phyloP scores from a whole-genome alignment of 2,888 invertebrate genomes.

The Coenonympha arcania region DNA sequence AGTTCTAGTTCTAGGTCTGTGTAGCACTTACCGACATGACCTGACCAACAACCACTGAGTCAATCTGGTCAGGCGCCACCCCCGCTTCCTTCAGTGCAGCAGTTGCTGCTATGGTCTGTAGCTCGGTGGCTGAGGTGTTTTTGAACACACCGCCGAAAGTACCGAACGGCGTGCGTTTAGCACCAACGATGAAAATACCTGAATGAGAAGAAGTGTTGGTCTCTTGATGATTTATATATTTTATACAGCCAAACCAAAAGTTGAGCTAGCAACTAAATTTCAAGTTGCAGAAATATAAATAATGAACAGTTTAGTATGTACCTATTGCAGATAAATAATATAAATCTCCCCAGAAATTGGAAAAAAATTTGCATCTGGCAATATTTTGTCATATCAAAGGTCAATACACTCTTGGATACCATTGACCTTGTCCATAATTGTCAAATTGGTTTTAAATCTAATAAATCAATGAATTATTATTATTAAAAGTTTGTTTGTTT shows the following conservation, averaged over 20 bases:
- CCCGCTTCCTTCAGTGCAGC: conserved; percentile 86
- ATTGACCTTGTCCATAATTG: neutral
- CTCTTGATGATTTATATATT: neutral
- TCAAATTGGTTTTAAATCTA: too few relatives aligned
- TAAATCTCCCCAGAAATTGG: neutral
- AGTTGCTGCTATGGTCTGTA: conserved; percentile 86
- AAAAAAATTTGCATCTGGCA: neutral
- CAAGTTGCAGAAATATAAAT: too few relatives aligned
- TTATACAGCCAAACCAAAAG: neutral
- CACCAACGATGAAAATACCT: conserved; percentile 94
- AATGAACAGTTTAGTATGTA: too few relatives aligned
- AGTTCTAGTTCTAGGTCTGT: too few relatives aligned
- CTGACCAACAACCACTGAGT: conserved; percentile 92
- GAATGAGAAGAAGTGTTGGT: conserved; percentile 11
- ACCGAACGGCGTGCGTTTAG: conserved; percentile 97
- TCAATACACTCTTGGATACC: neutral
- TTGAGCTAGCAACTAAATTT: too few relatives aligned
- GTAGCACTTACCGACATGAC: conserved; percentile 80
- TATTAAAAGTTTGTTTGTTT: too few relatives aligned
- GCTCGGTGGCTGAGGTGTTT: conserved; percentile 81
- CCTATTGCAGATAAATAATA: neutral
- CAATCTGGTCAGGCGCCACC: conserved; percentile 88
- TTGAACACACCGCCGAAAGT: conserved; percentile 91
- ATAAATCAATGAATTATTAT: too few relatives aligned
- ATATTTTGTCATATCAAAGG: neutral